A percentile compares a stretch with the other conserved stretches of the same genome.
These are phyloP conservation scores for Lepus townsendii DNA, from an alignment of 2,797 vertebrate species.

Conservation along the genomic window DNA sequence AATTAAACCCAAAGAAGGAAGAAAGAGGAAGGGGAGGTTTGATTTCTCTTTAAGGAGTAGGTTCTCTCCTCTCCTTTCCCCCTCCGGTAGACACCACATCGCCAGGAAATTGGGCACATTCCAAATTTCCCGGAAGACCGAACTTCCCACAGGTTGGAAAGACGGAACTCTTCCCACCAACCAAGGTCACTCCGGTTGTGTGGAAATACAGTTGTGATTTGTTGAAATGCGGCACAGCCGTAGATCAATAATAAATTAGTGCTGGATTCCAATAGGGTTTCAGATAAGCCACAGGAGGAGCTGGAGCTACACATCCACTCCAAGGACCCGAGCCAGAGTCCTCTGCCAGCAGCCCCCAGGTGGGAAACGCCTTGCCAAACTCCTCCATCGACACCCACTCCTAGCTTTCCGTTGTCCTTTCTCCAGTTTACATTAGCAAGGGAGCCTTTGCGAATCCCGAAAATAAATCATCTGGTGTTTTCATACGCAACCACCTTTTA, in stretches of 20 bases:
- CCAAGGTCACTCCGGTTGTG: not conserved
- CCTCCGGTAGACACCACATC: not conserved
- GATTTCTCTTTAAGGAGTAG: not conserved
- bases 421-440: not conserved
- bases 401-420: not conserved
- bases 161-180: not conserved
- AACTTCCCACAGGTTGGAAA: not conserved
- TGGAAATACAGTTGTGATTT: not conserved
- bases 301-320: not conserved
- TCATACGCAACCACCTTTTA: conserved; percentile 9
- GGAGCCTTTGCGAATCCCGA: not conserved
- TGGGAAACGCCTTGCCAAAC: conserved; percentile 1
- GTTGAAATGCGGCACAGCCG: not conserved
- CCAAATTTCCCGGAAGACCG: conserved; percentile 31
- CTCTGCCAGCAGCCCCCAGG: not conserved
- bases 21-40: not conserved
- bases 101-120: conserved; percentile 54
- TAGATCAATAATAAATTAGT: not conserved
- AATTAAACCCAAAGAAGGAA: conserved; percentile 17
- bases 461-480: conserved; percentile 34
- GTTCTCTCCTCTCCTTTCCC: conserved; percentile 3
- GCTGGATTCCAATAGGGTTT: not conserved
- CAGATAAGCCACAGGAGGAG: not conserved
- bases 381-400: conserved; percentile 60
- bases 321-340: conserved; percentile 27